Evolutionary conservation across 2,113 vertebrate species (phyloP).

Genomic region (Petrocephalus zakoni): DNA sequence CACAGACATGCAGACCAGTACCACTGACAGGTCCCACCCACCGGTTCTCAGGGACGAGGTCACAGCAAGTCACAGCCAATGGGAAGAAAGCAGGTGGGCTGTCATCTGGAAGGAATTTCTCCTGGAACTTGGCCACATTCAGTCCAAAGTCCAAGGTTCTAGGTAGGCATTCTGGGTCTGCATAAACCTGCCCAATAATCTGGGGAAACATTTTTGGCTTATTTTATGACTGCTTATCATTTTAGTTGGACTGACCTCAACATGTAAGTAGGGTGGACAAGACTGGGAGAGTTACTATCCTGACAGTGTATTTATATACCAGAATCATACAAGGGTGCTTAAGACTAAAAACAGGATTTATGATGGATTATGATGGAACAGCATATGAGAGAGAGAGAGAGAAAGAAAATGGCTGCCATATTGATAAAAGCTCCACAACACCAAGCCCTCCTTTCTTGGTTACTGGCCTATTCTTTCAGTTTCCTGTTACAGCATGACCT

Average conservation of each 20-base stretch:
- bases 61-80: slow-evolving; percentile 85
- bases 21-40: slow-evolving; percentile 42
- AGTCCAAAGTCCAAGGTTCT: slow-evolving; percentile 90
- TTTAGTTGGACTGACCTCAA: neutral
- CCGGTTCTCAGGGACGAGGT: slow-evolving; percentile 85
- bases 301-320: neutral
- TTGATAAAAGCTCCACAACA: neutral
- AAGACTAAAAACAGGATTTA: neutral
- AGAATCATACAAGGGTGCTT: neutral
- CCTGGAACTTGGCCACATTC: slow-evolving; percentile 86
- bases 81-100: slow-evolving; percentile 90
- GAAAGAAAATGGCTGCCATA: neutral
- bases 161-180: slow-evolving; percentile 90
- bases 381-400: neutral
- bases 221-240: neutral
- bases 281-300: neutral
- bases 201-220: slow-evolving; percentile 33
- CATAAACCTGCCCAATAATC: slow-evolving; percentile 97
- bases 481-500: neutral
- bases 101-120: slow-evolving; percentile 91
- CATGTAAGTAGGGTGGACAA: neutral
- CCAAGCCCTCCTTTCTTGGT: neutral
- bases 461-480: neutral
- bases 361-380: neutral
- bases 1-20: neutral